Base-by-base conservation (phyloP, 2,797 vertebrate genomes). In the Antrozous pallidus region DNA sequence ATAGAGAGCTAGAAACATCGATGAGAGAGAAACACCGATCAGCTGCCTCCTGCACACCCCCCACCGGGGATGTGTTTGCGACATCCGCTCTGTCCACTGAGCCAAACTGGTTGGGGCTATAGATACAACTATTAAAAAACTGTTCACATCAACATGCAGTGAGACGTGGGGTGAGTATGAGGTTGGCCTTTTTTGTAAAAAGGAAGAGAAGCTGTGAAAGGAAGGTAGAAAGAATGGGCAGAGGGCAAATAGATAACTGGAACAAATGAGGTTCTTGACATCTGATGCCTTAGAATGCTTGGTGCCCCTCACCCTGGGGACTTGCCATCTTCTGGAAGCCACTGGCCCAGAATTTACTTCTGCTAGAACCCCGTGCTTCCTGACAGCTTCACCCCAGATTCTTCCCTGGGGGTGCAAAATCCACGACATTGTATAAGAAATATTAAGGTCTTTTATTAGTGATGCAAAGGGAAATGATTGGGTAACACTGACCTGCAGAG, bases 271-370 rank as follows among this genome's bases (percentile, higher is more conserved):
- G 1, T 0, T 8, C 12, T 28, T 56, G 42, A 47, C 49, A 47
- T 0, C n/a, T 0, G 80, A 51, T 0, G 42, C 31, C 73, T 61
- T 40, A 49, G n/a, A 16, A 81, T 1, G 17, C 9, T 24, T 26
- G 3, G 45, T 11, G 16, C 2, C 42, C 65, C 47, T 28, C 22
- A 6, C 7, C 6, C 0, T 6, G 1, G 1, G 1, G 49, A 36
- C 22, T 2, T 1, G 2, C 3, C 0, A 0, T 8, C 36, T 69
- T 47, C 74, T 40, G 20, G 61, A 81, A 45, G 28, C 65, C 10
- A 4, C 18, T n/a, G 8, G 33, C 9, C 28, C 31, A 31, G 18
- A 54, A 28, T 1, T 10, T 0, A 10, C n/a, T 54, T 42, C 42
- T 28, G 88, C 6, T 42, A 79, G 56, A 45, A 11, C 14, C n/a